Percentiles rank a stretch among this genome's conserved stretches.
Evolutionary conservation across 2,888 invertebrate genomes (phyloP).

Genomic region (Aromia moschata): DNA sequence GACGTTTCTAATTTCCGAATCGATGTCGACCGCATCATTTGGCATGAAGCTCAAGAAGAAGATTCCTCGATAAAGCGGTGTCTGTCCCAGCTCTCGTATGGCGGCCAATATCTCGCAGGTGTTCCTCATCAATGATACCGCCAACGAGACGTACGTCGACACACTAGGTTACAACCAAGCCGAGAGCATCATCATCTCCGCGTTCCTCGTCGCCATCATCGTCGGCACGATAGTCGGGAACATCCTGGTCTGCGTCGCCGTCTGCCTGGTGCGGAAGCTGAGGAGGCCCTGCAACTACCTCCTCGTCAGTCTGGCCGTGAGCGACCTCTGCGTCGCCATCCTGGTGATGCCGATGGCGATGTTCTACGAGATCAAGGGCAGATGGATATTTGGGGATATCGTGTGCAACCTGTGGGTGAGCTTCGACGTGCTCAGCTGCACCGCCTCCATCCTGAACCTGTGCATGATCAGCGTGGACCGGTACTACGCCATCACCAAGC

Average conservation of each 20-base stretch:
- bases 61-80: conserved; percentile 10
- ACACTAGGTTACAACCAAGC: conserved; percentile 52
- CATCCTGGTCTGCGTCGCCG: conserved; percentile 89
- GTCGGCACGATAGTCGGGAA: conserved; percentile 88
- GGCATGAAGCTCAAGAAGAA: conserved; percentile 21
- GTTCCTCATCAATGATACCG: conserved; percentile 51
- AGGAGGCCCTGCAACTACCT: conserved; percentile 90
- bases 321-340: conserved; percentile 94
- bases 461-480: conserved; percentile 98
- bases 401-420: conserved; percentile 97
- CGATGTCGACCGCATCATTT: not conserved
- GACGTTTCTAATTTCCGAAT: not conserved
- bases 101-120: conserved; percentile 57
- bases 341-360: conserved; percentile 98
- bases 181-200: conserved; percentile 74
- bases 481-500: conserved; percentile 92
- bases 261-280: conserved; percentile 91
- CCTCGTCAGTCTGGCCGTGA: conserved; percentile 93
- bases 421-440: conserved; percentile 96
- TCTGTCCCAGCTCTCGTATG: conserved; percentile 54
- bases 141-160: conserved; percentile 43
- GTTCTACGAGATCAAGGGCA: conserved; percentile 88
- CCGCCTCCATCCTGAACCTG: conserved; percentile 97
- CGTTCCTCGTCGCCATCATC: conserved; percentile 79
- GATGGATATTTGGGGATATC: conserved; percentile 92